These are phyloP conservation scores for Sebastiscus tertius DNA, from an alignment of 2,797 vertebrate species.

Conservation along the genomic window DNA sequence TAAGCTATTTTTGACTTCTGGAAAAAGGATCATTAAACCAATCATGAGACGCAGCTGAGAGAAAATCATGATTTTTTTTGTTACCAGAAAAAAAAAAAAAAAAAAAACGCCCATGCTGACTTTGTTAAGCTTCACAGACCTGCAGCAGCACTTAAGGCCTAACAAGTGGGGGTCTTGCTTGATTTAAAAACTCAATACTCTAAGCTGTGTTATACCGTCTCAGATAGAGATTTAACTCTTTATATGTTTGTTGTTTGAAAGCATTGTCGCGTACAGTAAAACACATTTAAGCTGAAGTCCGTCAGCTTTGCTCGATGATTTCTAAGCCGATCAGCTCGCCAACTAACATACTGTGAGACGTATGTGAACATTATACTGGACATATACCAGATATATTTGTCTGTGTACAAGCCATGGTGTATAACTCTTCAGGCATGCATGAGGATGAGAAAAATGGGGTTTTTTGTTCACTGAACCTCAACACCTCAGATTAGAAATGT, in stretches of 20 bases:
- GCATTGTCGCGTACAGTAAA: conserved; percentile 35
- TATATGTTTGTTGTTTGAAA: conserved; percentile 53
- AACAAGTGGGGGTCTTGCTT: conserved; percentile 47
- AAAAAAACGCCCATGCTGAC: conserved; percentile 6
- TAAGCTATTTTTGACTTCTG: conserved; percentile 76
- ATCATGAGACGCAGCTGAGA: conserved; percentile 35
- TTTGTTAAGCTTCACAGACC: conserved; percentile 53
- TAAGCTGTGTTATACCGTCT: conserved; percentile 51
- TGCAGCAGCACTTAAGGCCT: conserved; percentile 51
- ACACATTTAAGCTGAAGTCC: conserved; percentile 27
- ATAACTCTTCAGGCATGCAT: conserved; percentile 68
- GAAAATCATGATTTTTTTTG: conserved; percentile 47
- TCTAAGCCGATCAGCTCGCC: conserved; percentile 35
- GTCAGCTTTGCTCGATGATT: conserved; percentile 53
- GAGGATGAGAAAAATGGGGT: conserved; percentile 36
- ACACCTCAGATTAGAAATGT: conserved; percentile 48
- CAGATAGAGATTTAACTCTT: conserved; percentile 43
- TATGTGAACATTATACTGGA: conserved; percentile 65
- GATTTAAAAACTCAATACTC: conserved; percentile 52
- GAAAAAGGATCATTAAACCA: conserved; percentile 44
- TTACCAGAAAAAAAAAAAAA: conserved; percentile 22
- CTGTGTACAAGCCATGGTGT: conserved; percentile 67
- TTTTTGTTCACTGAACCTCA: conserved; percentile 40
- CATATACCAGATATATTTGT: conserved; percentile 64
- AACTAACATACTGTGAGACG: conserved; percentile 61